Evolutionary conservation across 2,888 invertebrate genomes (phyloP).

Genomic region (Andrena trimmerana): DNA sequence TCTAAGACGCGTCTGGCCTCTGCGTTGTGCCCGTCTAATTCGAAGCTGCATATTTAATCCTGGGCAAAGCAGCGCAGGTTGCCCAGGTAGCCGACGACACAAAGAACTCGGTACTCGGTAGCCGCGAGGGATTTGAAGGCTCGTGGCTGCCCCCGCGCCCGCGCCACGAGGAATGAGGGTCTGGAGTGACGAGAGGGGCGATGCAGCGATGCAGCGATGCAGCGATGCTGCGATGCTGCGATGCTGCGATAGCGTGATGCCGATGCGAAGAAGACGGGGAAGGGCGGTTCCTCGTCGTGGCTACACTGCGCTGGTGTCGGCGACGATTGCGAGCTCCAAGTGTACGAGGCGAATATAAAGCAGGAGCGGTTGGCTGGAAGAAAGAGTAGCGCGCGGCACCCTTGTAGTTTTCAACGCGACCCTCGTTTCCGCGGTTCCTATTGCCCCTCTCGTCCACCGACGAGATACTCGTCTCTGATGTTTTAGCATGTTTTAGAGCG

Average conservation of each 20-base stretch:
- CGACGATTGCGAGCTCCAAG: slow-evolving; percentile 47
- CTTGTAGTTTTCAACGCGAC: slow-evolving; percentile 43
- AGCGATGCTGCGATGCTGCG: slow-evolving; percentile 27
- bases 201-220: slow-evolving; percentile 5
- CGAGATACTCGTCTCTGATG: slow-evolving; percentile 78
- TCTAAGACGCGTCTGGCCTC: slow-evolving; percentile 45
- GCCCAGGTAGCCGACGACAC: slow-evolving; percentile 74
- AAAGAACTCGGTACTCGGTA: slow-evolving; percentile 74
- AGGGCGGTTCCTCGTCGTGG: slow-evolving; percentile 1
- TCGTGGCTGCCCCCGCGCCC: slow-evolving; percentile 24
- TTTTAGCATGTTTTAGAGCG: slow-evolving; percentile 60
- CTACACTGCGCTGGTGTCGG: not conserved
- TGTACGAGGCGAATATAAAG: slow-evolving; percentile 31
- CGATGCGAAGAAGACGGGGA: slow-evolving; percentile 21
- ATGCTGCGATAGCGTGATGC: slow-evolving; percentile 41
- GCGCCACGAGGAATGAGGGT: slow-evolving; percentile 66
- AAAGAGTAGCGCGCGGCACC: slow-evolving; percentile 40
- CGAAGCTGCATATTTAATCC: slow-evolving; percentile 84
- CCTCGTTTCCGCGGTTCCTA: slow-evolving; percentile 45
- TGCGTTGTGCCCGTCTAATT: slow-evolving; percentile 80
- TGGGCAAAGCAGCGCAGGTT: slow-evolving; percentile 78
- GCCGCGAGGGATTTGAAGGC: slow-evolving; percentile 70
- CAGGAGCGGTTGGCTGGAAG: not conserved
- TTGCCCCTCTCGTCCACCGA: slow-evolving; percentile 52
- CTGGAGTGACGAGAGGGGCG: slow-evolving; percentile 53